These are phyloP conservation scores for Netelia inedita DNA, from an alignment of 2,888 invertebrate species.

Conservation along the genomic window DNA sequence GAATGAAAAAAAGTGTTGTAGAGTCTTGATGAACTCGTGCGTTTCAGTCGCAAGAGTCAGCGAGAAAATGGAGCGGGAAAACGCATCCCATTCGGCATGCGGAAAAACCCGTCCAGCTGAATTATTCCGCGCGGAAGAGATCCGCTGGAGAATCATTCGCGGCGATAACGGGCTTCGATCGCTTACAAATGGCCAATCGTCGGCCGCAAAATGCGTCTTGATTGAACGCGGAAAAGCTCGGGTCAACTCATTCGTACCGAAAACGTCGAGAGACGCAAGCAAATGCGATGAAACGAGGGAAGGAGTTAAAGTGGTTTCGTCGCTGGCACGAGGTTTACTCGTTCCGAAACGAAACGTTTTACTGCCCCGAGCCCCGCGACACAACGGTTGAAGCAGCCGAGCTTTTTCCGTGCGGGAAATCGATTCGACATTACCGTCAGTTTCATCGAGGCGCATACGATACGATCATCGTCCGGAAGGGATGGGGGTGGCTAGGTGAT, in stretches of 20 bases:
- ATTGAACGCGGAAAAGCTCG: conserved; percentile 62
- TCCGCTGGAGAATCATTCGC: conserved; percentile 40
- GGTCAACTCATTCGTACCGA: conserved; percentile 48
- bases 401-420: conserved; percentile 49
- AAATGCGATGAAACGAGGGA: conserved; percentile 24
- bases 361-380: conserved; percentile 45
- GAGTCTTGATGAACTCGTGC: not conserved
- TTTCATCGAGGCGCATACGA: conserved; percentile 35
- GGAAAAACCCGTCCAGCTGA: too few relatives aligned
- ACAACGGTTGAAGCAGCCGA: conserved; percentile 5
- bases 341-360: conserved; percentile 60
- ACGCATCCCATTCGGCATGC: too few relatives aligned
- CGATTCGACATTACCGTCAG: conserved; percentile 60
- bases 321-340: conserved; percentile 1
- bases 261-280: conserved; percentile 3
- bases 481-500: conserved; percentile 31
- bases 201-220: conserved; percentile 42
- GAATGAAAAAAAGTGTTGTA: not conserved
- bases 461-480: conserved; percentile 50
- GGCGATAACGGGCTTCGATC: conserved; percentile 55
- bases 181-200: conserved; percentile 64
- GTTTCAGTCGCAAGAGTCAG: not conserved
- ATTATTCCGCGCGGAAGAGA: too few relatives aligned
- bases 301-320: conserved; percentile 19
- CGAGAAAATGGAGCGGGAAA: not conserved